phyloP scores from a whole-genome alignment of 2,888 invertebrate species.

The Monopis laevigella region DNA sequence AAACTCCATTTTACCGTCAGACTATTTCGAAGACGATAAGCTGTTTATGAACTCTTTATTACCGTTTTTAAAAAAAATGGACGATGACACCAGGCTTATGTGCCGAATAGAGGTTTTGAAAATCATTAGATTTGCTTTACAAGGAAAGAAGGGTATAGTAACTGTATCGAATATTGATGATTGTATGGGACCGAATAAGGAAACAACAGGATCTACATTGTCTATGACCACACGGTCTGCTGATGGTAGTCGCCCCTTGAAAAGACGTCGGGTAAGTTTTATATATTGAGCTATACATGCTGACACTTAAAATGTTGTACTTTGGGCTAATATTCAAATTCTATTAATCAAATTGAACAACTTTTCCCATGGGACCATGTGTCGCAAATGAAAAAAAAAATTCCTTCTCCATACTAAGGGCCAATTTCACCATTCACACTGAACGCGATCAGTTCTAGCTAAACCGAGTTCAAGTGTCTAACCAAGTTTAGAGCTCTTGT shows the following conservation, averaged over 20 bases:
- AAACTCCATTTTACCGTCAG: conserved; percentile 48
- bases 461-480: too few species aligned
- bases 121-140: conserved; percentile 45
- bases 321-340: too few species aligned
- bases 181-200: neutral
- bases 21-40: conserved; percentile 53
- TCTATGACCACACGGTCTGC: conserved; percentile 55
- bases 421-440: too few species aligned
- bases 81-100: conserved; percentile 46
- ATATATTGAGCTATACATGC: neutral
- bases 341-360: too few species aligned
- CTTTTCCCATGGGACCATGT: too few species aligned
- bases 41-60: conserved; percentile 54
- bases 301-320: too few species aligned
- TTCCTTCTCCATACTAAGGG: too few species aligned
- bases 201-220: conserved; percentile 27
- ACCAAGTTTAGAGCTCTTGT: too few species aligned
- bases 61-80: conserved; percentile 55
- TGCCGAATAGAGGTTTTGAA: conserved; percentile 54
- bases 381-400: too few species aligned
- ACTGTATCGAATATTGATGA: conserved; percentile 39
- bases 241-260: conserved; percentile 47
- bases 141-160: conserved; percentile 44
- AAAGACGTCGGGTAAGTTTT: conserved; percentile 41
- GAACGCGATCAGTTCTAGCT: too few species aligned